Evolutionary conservation across 2,113 vertebrate species (phyloP), one percentile per base, ranked within the genome.

Genomic region (Xiphias gladius): DNA sequence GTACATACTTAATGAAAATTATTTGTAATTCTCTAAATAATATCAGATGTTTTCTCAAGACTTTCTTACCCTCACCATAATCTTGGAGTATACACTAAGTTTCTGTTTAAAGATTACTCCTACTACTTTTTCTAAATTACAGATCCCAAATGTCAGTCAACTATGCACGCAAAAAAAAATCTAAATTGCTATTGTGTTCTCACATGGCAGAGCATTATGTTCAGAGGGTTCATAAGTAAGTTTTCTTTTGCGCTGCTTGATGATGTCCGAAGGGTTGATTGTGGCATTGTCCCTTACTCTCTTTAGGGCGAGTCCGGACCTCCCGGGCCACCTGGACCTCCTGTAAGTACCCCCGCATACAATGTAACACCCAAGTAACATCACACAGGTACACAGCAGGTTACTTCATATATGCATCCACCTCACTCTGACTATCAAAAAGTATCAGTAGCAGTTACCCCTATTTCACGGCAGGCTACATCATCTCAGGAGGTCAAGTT

Each of bases 281-380:
- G 61, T 76, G 28, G n/a, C 1, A 20, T 37, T 59, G 76, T 94
- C 24, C 1, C 7, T 69, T 62, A 58, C 22, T 89, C 58, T 82
- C 88, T 28, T 0, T 16, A 99, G 98, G 98, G 98, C 62, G 96
- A 95, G 0, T 5, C 96, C 19, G 98, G 98, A 93, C 97, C 96
- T 81, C 39, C 96, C 0, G 98, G 98, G 24, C 98, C 97, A 0
- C 90, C 94, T 19, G 98, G 98, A 90, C 84, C 97, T 87, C 95
- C 97, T 91, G 98, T 99, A 94, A 98, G 98, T 97, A 90, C 62
- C 69, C 11, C 52, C 22, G 68, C 76, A 54, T 50, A 19, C 54
- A 67, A 17, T 65, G 5, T n/a, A 32, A 41, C 65, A 62, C 35
- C 52, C 46, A 30, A 35, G 26, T 55, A 63, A 12, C 50, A 55